A percentile compares a stretch with the other conserved stretches of the same genome.
Conservation (phyloP, 2,113 vertebrate genomes). For the Machaerirhynchus nigripectus region DNA sequence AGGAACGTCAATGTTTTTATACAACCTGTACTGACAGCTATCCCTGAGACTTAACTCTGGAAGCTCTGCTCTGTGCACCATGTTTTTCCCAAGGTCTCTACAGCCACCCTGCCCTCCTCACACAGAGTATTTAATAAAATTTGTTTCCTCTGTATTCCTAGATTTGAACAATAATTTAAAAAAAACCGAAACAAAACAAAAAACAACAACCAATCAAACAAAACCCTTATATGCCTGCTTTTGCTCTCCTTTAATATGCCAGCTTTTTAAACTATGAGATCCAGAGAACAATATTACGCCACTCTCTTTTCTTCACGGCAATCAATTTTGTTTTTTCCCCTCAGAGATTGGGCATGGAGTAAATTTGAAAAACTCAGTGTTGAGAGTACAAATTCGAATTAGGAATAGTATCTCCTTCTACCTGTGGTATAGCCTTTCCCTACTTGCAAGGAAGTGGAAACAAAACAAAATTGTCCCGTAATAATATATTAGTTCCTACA, state of each 20-base stretch:
- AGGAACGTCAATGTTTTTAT: neutral
- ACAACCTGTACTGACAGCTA: neutral
- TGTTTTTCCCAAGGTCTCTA: neutral
- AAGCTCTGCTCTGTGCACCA: neutral
- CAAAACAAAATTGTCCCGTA: neutral
- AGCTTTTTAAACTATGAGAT: neutral
- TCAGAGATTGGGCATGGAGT: neutral
- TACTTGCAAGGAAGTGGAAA: neutral
- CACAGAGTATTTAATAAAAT: neutral
- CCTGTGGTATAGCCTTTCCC: neutral
- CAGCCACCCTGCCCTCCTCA: neutral
- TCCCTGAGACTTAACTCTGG: neutral
- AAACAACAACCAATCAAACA: too few species aligned
- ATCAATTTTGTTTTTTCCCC: neutral
- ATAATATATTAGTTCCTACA: neutral
- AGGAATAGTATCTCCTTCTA: neutral
- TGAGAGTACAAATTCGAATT: neutral
- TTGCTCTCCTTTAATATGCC: neutral
- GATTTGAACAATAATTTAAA: neutral
- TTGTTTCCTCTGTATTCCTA: neutral
- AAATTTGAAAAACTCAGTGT: neutral
- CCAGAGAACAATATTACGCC: neutral
- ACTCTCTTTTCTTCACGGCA: neutral
- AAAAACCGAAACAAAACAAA: too few species aligned
- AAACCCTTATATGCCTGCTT: neutral